A percentile compares a stretch with the other conserved stretches of the same genome.
phyloP scores from a whole-genome alignment of 92 coral and sea anemone genomes.

The Metridium senile region DNA sequence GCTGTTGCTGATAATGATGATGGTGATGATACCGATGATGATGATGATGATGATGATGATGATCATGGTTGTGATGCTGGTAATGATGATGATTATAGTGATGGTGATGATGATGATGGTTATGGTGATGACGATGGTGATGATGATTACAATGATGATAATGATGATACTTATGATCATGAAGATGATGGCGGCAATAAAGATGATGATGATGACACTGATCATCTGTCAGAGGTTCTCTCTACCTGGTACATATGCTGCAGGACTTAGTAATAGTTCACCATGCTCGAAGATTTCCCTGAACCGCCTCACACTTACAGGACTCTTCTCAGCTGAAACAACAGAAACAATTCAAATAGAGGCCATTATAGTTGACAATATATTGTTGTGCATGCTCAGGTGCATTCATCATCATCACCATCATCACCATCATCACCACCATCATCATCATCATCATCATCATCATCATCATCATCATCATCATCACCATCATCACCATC shows the following conservation, averaged over 20 bases:
- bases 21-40: neutral
- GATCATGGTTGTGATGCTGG: neutral
- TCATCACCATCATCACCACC: too few species aligned
- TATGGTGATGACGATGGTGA: neutral
- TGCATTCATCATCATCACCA: too few species aligned
- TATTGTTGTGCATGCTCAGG: too few species aligned
- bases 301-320: slow-evolving; percentile 32
- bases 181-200: neutral
- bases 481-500: too few species aligned
- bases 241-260: slow-evolving; percentile 25
- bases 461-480: too few species aligned
- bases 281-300: slow-evolving; percentile 46
- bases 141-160: neutral
- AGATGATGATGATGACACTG: neutral
- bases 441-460: too few species aligned
- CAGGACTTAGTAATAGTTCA: slow-evolving; percentile 39
- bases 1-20: too few species aligned
- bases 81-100: neutral
- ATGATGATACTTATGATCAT: neutral
- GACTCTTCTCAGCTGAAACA: slow-evolving; percentile 30
- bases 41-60: neutral
- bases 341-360: neutral
- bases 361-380: too few species aligned
- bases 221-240: too few species aligned
- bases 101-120: neutral